Base-by-base conservation (phyloP, 2,797 vertebrate genomes). In the Staurois parvus region DNA sequence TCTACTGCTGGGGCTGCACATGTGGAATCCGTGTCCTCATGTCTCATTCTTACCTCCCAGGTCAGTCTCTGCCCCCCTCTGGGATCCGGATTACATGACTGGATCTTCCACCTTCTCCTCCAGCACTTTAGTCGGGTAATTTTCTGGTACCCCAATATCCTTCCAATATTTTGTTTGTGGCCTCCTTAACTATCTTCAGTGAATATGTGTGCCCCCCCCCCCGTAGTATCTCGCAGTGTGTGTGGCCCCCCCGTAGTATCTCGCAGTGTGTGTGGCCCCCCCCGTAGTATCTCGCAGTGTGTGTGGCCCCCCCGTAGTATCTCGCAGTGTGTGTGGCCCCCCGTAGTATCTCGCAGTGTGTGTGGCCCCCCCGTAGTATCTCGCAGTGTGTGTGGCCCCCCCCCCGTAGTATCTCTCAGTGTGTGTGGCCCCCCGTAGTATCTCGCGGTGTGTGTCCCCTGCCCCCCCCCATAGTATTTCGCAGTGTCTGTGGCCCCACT, bases 11-110 rank as follows among this genome's bases (percentile, higher is more conserved):
- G 37, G 37, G 37, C 9, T 37, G 34, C 34, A 37, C 34, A 37
- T 45, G 42, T 2, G 11, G 15, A 45, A 45, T 45, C 13, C 2
- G 42, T 15, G 15, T 45, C 15, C 15, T 45, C 15, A 52, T 52
- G 2, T 6, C 2, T 5, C 24, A 13, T 0, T 6, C 1, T 29
- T 76, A 2, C 76, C 4, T 72, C 62, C 8, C 28, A 83, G 80
- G 21, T 72, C 52, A 21, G 28, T 0, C 34, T 34, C 12, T 19
- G 28, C 21, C 9, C 85, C 3, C 85, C 85, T 21, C 45, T 86
- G 37, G 68, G 80, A 11, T 86, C 85, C 1, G 85, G 85, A 73
- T 19, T 74, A 13, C 48, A 83, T 11, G 85, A 86, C 69, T 83
- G 85, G 85, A 67, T 37, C 28, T 86, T 86, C 29, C 80, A 83